These are phyloP conservation scores for Apogon talboti DNA, from an alignment of 2,797 vertebrate genomes.

Conservation along the genomic window DNA sequence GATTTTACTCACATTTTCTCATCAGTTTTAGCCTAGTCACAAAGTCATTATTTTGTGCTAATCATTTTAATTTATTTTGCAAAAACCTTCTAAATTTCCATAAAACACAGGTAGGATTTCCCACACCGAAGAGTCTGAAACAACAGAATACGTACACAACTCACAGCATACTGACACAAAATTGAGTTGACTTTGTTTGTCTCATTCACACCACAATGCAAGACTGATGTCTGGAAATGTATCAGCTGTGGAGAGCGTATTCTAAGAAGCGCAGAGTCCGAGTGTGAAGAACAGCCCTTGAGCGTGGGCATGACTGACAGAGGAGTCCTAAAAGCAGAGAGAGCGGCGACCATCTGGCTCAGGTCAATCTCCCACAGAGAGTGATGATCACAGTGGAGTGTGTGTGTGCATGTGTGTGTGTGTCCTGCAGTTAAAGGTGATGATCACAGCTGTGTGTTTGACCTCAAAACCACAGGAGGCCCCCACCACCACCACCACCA, in stretches of 20 bases:
- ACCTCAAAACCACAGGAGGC: slow-evolving; percentile 68
- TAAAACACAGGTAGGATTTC: background rate
- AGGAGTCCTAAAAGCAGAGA: slow-evolving; percentile 62
- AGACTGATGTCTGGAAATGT: slow-evolving; percentile 54
- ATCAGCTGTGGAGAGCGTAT: slow-evolving; percentile 39
- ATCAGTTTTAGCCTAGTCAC: too few species aligned
- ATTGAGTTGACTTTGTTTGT: slow-evolving; percentile 62
- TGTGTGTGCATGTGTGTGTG: slow-evolving; percentile 40
- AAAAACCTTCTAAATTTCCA: too few species aligned
- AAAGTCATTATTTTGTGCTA: too few species aligned
- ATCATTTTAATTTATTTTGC: too few species aligned
- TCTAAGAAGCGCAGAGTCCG: slow-evolving; percentile 32
- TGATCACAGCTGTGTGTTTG: slow-evolving; percentile 78
- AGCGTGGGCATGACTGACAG: slow-evolving; percentile 62
- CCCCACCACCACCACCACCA: slow-evolving; percentile 6
- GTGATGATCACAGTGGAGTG: slow-evolving; percentile 63
- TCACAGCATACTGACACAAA: slow-evolving; percentile 56
- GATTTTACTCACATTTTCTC: too few species aligned
- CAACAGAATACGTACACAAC: slow-evolving; percentile 10
- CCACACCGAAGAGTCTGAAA: background rate
- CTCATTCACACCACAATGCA: slow-evolving; percentile 61
- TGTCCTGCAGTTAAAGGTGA: slow-evolving; percentile 74
- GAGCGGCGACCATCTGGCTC: slow-evolving; percentile 74
- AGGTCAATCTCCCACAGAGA: slow-evolving; percentile 75
- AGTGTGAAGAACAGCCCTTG: slow-evolving; percentile 61